These are phyloP conservation scores for Acrobasis repandana DNA, from an alignment of 2,888 invertebrate genomes.

Conservation along the genomic window DNA sequence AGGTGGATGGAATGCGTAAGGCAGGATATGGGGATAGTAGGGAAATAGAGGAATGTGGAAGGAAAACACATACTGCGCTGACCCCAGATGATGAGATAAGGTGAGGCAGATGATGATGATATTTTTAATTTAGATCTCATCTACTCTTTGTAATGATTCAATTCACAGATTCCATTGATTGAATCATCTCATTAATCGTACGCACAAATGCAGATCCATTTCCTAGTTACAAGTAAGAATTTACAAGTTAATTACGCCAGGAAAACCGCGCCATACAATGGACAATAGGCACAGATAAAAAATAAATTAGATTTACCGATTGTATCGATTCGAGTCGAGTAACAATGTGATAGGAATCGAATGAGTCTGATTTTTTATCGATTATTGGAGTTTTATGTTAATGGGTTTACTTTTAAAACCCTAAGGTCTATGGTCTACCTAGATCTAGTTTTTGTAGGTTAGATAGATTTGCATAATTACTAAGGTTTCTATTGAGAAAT, in stretches of 20 bases:
- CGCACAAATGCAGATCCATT: constrained; percentile 24
- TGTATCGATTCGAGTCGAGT: constrained; percentile 29
- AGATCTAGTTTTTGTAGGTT: background rate
- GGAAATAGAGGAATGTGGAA: no score
- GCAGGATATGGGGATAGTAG: no score
- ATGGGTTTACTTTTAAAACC: background rate
- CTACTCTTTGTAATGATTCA: no score
- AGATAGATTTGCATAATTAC: background rate
- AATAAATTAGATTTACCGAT: constrained; percentile 39
- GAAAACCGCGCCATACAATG: constrained; percentile 40
- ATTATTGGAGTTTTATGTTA: constrained; percentile 3
- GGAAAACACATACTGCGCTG: no score
- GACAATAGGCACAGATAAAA: constrained; percentile 44
- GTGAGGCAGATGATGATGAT: no score
- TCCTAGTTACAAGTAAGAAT: constrained; percentile 25
- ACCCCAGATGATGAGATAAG: no score
- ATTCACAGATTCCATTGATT: no score
- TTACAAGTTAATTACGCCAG: constrained; percentile 27
- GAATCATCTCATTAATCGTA: background rate
- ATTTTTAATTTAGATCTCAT: no score
- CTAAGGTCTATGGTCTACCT: background rate
- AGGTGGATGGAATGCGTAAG: no score
- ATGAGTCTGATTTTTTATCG: background rate
- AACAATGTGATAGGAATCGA: constrained; percentile 5
- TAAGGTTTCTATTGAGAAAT: no score